Evolutionary conservation across 1,140 invertebrate genomes (phyloP), one percentile per base, ranked within the genome.

Genomic region (Onthophagus taurus): DNA sequence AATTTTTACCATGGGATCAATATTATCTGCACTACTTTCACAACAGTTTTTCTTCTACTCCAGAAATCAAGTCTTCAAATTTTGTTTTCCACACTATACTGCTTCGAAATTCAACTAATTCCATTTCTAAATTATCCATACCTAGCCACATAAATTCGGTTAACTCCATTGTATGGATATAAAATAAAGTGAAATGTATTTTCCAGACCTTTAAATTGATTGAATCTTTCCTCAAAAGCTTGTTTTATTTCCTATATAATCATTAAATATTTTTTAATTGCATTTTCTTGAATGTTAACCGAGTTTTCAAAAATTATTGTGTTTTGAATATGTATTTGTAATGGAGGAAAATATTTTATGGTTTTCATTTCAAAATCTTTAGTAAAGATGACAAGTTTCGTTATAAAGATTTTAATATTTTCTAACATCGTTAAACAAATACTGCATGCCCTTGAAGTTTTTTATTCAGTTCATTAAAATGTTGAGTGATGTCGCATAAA

Each of bases 1-100:
- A 24, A 41, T 26, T 26, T 26, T 41, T 12, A 41, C 21, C 29
- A 5, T 41, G 38, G 21, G 4, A 41, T 26, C 24, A 41, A 26
- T 41, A 41, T 3, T 41, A 41, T 41, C 23, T 41, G 21, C 38
- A 41, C 21, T 33, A 33, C 31, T 33, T 33, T 33, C 31, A 33
- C 9, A n/a, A 41, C 38, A 26, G 11, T 26, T 41, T 41, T 41
- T 11, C 38, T 41, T 26, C 38, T 41, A 29, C 38, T 41, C 29
- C 23, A 17, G 38, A 29, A 41, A 41, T 41, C 38, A 41, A 41
- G 23, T 41, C 13, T 41, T 41, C 21, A 41, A 42, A 42, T 42
- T 42, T 42, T 12, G 8, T 31, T 42, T 42, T 42, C 41, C 41
- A 42, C 24, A 41, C 23, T 41, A 41, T 23, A 5, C 24, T 26